These are phyloP conservation scores for Caenorhabditis sp. DNA, from an alignment of 2,888 invertebrate species.

Conservation along the genomic window DNA sequence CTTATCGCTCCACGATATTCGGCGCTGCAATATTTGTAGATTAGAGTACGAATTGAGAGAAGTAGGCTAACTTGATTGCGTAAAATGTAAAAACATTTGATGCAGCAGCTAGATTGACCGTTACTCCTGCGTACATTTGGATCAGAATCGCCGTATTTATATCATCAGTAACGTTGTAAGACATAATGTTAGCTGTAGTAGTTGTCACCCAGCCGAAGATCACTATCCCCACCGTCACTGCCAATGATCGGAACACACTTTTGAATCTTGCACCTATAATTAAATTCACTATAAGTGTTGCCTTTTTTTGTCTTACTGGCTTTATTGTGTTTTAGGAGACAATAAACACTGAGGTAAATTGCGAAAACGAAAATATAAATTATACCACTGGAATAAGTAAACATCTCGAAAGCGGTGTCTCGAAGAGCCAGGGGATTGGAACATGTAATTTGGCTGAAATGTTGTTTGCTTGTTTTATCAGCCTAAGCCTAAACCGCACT, in stretches of 20 bases:
- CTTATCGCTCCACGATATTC: slow-evolving; percentile 29
- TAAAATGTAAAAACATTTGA: slow-evolving; percentile 46
- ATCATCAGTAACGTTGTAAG: slow-evolving; percentile 15
- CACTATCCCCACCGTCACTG: slow-evolving; percentile 38
- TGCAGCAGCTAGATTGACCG: slow-evolving; percentile 38
- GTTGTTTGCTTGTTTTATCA: neutral
- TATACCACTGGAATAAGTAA: slow-evolving; percentile 34
- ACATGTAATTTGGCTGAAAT: slow-evolving; percentile 33
- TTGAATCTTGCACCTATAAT: slow-evolving; percentile 35
- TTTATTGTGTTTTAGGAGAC: slow-evolving; percentile 30
- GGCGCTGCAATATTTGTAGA: slow-evolving; percentile 14
- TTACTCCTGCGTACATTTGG: slow-evolving; percentile 47
- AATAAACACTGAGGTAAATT: slow-evolving; percentile 28
- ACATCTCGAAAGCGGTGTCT: slow-evolving; percentile 32
- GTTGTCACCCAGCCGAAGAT: slow-evolving; percentile 42
- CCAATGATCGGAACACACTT: slow-evolving; percentile 39
- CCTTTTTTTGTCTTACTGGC: slow-evolving; percentile 26
- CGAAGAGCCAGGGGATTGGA: slow-evolving; percentile 34
- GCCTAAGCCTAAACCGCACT: slow-evolving; percentile 7
- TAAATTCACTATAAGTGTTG: neutral
- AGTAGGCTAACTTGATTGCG: slow-evolving; percentile 35
- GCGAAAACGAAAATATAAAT: slow-evolving; percentile 30
- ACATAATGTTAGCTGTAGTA: slow-evolving; percentile 31
- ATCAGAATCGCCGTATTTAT: slow-evolving; percentile 18
- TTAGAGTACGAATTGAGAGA: no score